phyloP scores from a whole-genome alignment of 2,888 invertebrate genomes.

The Ectemnius lituratus region DNA sequence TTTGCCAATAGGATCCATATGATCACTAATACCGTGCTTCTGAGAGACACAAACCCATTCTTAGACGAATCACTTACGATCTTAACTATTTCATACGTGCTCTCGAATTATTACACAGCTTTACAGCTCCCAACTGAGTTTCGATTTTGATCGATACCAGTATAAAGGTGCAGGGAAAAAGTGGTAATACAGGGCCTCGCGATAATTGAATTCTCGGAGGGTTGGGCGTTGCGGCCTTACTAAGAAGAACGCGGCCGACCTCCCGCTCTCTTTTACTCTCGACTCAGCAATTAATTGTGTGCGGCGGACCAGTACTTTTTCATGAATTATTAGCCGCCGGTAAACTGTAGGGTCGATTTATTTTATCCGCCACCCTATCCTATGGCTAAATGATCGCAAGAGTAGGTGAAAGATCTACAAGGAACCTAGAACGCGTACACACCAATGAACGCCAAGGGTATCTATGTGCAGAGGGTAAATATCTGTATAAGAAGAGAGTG shows the following conservation, averaged over 20 bases:
- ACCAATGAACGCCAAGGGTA: background rate
- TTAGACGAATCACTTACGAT: too few relatives aligned
- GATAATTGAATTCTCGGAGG: constrained; percentile 40
- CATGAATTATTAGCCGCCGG: background rate
- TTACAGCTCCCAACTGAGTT: background rate
- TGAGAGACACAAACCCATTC: constrained; percentile 2
- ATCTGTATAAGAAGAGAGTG: background rate
- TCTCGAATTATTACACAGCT: too few relatives aligned
- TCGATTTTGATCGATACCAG: constrained; percentile 22
- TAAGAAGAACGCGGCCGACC: constrained; percentile 25
- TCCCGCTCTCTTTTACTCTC: constrained; percentile 3
- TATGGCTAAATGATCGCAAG: background rate
- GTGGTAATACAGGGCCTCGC: constrained; percentile 33
- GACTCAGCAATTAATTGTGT: background rate
- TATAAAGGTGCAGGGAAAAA: background rate
- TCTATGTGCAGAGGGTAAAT: background rate
- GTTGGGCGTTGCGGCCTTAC: background rate
- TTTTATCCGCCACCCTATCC: background rate
- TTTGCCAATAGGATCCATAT: constrained; percentile 25
- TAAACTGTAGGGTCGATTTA: background rate
- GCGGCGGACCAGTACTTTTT: background rate
- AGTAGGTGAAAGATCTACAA: background rate
- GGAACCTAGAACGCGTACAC: background rate
- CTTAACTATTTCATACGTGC: constrained; percentile 6
- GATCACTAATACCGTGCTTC: background rate